These are phyloP conservation scores for Trachurus trachurus DNA, from an alignment of 2,797 vertebrate species.

Conservation along the genomic window DNA sequence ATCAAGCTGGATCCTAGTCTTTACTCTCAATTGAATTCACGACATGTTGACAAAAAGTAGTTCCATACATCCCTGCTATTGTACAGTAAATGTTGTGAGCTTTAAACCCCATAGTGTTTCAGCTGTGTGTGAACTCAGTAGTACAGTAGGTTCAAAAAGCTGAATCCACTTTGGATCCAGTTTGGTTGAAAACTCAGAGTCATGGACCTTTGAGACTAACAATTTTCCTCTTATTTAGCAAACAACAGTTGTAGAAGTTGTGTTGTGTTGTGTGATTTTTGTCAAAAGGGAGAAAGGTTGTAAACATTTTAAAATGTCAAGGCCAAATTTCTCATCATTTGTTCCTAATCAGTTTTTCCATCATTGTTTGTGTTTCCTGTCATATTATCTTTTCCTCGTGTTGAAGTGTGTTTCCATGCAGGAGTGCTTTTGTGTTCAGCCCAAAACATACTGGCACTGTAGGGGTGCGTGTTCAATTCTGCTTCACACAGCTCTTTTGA, in stretches of 20 bases:
- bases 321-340: slow-evolving; percentile 11
- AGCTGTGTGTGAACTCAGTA: slow-evolving; percentile 2
- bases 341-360: not conserved
- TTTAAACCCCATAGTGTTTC: not conserved
- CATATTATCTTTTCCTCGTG: slow-evolving; percentile 13
- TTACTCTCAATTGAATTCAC: not conserved
- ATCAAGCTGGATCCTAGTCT: slow-evolving; percentile 17
- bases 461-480: slow-evolving; percentile 13
- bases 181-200: not conserved
- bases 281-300: not conserved
- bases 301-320: not conserved
- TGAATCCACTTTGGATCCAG: slow-evolving; percentile 19
- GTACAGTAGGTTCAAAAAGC: not conserved
- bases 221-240: not conserved
- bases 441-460: slow-evolving; percentile 53
- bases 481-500: slow-evolving; percentile 19
- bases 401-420: slow-evolving; percentile 21
- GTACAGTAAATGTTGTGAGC: not conserved
- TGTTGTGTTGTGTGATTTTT: slow-evolving; percentile 12
- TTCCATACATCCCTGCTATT: not conserved
- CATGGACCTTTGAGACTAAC: not conserved
- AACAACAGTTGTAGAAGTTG: not conserved
- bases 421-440: slow-evolving; percentile 29
- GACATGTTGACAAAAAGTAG: slow-evolving; percentile 8
- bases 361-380: slow-evolving; percentile 28